phyloP scores from a whole-genome alignment of 2,888 invertebrate species.

The Lottia gigantea region DNA sequence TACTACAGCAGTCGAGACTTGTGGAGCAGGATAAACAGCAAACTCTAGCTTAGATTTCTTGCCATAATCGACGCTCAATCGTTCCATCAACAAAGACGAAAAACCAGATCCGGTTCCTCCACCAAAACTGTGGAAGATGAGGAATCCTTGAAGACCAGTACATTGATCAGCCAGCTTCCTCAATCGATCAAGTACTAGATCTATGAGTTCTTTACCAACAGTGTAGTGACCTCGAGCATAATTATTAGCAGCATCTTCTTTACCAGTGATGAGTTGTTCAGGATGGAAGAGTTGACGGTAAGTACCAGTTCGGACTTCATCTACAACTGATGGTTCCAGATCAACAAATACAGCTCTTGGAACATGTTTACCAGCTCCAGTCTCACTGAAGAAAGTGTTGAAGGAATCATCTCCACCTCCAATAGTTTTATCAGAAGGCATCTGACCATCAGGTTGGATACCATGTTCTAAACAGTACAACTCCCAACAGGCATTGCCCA shows the following conservation, averaged over 20 bases:
- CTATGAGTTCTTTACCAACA: constrained; percentile 84
- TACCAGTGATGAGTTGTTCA: constrained; percentile 95
- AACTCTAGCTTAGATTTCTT: constrained; percentile 86
- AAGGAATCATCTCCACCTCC: constrained; percentile 82
- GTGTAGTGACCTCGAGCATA: constrained; percentile 98
- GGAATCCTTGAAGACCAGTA: constrained; percentile 63
- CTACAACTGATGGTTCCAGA: constrained; percentile 93
- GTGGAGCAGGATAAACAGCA: constrained; percentile 90
- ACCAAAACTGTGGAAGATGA: constrained; percentile 64
- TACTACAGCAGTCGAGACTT: constrained; percentile 91
- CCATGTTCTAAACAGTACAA: constrained; percentile 72
- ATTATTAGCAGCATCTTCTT: constrained; percentile 97
- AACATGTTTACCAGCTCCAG: constrained; percentile 92
- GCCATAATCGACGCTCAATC: constrained; percentile 83
- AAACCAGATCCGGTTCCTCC: constrained; percentile 86
- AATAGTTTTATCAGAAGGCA: constrained; percentile 83
- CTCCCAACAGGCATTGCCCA: constrained; percentile 73
- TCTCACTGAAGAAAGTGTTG: constrained; percentile 82
- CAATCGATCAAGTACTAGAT: constrained; percentile 79
- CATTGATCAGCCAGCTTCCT: constrained; percentile 71
- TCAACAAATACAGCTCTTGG: constrained; percentile 95
- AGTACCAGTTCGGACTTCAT: constrained; percentile 68
- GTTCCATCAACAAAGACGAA: constrained; percentile 87
- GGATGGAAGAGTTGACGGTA: constrained; percentile 97
- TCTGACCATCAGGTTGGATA: constrained; percentile 69